Evolutionary conservation across 2,113 vertebrate species (phyloP).

Genomic region (Oreotrochilus melanogaster): DNA sequence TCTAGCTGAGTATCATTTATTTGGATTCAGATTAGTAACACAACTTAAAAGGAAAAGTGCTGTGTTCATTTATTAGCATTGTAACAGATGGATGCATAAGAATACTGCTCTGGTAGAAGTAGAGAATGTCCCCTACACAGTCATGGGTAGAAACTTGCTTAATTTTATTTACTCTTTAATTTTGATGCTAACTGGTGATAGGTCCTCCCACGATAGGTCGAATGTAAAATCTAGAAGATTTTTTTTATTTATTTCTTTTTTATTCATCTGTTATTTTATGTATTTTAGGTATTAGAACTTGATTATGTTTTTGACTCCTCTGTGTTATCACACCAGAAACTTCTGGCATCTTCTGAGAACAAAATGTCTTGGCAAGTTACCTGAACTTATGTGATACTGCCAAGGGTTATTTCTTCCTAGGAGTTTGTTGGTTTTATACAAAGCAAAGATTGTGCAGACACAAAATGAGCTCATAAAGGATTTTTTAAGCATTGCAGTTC

Average conservation of each 20-base stretch:
- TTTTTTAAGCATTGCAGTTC: background rate
- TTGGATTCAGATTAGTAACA: background rate
- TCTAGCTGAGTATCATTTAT: background rate
- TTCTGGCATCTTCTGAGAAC: background rate
- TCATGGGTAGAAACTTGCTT: background rate
- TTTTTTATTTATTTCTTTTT: background rate
- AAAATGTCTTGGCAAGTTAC: constrained; percentile 20
- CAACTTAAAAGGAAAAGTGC: background rate
- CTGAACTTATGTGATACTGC: constrained; percentile 2
- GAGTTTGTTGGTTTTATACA: background rate
- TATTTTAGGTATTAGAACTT: background rate
- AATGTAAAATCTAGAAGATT: background rate
- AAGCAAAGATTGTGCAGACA: background rate
- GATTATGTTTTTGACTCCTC: background rate
- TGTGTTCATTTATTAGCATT: background rate
- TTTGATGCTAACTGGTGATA: background rate
- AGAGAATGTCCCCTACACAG: background rate
- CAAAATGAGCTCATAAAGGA: background rate
- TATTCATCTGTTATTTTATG: background rate
- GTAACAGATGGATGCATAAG: background rate
- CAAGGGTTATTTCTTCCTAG: constrained; percentile 19
- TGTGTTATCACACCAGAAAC: background rate
- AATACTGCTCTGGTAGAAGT: background rate
- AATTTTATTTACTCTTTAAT: background rate
- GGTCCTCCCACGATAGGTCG: background rate